Evolutionary conservation across 2,113 vertebrate genomes (phyloP).

Genomic region (Cyprinus carpio): DNA sequence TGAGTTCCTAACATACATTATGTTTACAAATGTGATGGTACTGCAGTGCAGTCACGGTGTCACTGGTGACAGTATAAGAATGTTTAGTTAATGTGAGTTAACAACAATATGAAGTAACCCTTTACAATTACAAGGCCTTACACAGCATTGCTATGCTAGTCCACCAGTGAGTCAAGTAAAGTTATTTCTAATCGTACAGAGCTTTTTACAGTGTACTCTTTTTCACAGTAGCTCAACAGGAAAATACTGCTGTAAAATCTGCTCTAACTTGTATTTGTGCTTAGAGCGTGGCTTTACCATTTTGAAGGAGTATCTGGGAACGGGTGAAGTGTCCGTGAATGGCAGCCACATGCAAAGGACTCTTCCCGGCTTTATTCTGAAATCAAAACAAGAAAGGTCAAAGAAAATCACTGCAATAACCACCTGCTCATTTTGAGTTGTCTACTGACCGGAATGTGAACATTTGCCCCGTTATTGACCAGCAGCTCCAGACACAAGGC

Average conservation of each 20-base stretch:
- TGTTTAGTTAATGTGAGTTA: too few relatives aligned
- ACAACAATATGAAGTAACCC: too few relatives aligned
- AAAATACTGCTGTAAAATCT: neutral
- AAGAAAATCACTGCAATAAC: neutral
- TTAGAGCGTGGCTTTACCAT: constrained; percentile 74
- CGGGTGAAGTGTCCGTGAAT: constrained; percentile 93
- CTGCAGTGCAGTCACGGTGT: too few relatives aligned
- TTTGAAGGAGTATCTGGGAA: constrained; percentile 96
- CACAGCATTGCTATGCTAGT: too few relatives aligned
- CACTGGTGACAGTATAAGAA: too few relatives aligned
- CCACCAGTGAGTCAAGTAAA: too few relatives aligned
- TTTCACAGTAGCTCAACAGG: neutral
- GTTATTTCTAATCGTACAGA: too few relatives aligned
- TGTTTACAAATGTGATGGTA: too few relatives aligned
- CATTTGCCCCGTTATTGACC: constrained; percentile 92
- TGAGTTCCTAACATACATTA: too few relatives aligned
- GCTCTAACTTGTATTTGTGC: neutral
- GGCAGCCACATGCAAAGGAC: constrained; percentile 93
- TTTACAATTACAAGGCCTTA: too few relatives aligned
- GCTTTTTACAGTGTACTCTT: too few relatives aligned
- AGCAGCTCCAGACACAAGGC: constrained; percentile 92
- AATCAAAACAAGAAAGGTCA: constrained; percentile 15
- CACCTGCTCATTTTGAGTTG: neutral
- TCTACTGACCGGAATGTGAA: constrained; percentile 85
- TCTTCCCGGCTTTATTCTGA: constrained; percentile 95